Base-by-base conservation (phyloP, 1,140 invertebrate genomes). In the Zophobas atratus region DNA sequence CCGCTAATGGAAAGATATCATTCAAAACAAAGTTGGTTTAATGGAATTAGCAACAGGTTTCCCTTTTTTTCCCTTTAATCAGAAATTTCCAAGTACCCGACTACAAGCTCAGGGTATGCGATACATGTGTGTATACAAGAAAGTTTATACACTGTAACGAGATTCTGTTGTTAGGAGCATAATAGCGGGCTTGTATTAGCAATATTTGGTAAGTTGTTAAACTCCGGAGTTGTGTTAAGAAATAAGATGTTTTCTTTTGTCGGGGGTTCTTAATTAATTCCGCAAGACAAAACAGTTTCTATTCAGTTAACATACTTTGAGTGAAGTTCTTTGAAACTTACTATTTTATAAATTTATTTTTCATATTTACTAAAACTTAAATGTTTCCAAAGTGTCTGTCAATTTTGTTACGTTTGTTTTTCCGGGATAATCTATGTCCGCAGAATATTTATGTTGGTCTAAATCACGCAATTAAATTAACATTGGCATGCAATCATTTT, bases 41-140 rank as follows among this genome's bases (percentile, higher is more conserved):
- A 67, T 67, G 60, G 8, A 43, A 67, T 67, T 46, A n/a, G 60
- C 60, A 67, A 67, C 60, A 67, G 60, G 60, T 67, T 60, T 60
- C 49, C 49, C 49, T 0, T 20, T 51, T 51, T 51, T 51, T 51
- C 20, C n/a, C 2, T 67, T 60, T 60, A 38, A 38, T 32, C 36
- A 43, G 39, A 36, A 4, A 3, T 2, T 41, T 67, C 43, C 39
- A 67, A 20, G 20, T 20, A 20, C 20, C 20, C 2, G 1, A 43
- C 6, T 43, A 67, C 60, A 67, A 67, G 60, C 43, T 67, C 39
- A 43, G 60, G 39, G 60, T 39, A 32, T 67, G 1, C 8, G 35
- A 34, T 67, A 43, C 60, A 67, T 67, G 60, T 67, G 60, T 67
- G 60, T 67, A 43, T 8, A 67, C 60, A 67, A n/a, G 38, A 67